These are phyloP conservation scores for Crax fasciolata DNA, from an alignment of 2,797 vertebrate species.

Conservation along the genomic window DNA sequence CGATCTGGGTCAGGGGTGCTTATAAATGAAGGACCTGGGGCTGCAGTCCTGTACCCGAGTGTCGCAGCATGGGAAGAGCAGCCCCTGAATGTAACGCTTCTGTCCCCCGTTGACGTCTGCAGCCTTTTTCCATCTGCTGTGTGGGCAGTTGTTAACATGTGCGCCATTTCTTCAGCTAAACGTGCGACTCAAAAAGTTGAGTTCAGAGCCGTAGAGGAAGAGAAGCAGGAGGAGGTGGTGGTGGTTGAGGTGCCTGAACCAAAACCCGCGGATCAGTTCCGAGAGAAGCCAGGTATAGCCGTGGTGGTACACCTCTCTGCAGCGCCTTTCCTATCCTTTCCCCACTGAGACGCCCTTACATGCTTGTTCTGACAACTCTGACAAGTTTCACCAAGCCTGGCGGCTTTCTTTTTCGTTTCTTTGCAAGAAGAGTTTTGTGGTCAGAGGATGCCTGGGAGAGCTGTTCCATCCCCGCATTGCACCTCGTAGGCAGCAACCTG, in stretches of 20 bases:
- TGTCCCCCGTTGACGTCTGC: neutral
- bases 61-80: neutral
- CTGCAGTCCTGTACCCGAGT: neutral
- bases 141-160: conserved; percentile 71
- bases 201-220: conserved; percentile 78
- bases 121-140: neutral
- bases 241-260: conserved; percentile 79
- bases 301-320: conserved; percentile 72
- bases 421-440: neutral
- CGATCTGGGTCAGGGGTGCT: neutral
- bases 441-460: neutral
- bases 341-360: neutral
- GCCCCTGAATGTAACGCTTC: neutral
- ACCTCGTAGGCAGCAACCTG: neutral
- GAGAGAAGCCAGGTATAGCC: conserved; percentile 81
- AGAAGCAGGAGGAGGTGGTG: conserved; percentile 81
- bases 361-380: conserved; percentile 35
- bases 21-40: neutral
- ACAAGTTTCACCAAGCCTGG: conserved; percentile 29
- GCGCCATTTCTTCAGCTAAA: conserved; percentile 83
- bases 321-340: conserved; percentile 58
- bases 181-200: conserved; percentile 84
- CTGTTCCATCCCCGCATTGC: neutral
- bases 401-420: neutral
- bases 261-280: conserved; percentile 73